phyloP scores from a whole-genome alignment of 1,140 invertebrate species.

The Tetramorium simillimum region DNA sequence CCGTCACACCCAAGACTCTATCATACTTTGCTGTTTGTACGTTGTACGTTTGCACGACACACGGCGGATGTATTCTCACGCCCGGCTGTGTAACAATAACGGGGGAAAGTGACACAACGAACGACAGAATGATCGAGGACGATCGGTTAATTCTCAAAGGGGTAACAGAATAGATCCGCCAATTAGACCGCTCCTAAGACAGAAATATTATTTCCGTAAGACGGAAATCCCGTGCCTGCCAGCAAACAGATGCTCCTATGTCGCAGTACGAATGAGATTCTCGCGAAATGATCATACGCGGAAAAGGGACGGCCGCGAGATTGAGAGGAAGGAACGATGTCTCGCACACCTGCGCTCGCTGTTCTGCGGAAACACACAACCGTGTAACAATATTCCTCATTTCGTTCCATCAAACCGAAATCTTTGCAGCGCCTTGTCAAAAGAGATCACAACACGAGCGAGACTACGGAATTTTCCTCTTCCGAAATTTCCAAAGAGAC shows the following conservation, averaged over 20 bases:
- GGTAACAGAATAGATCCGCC: slow-evolving; percentile 3
- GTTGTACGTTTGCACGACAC: background rate
- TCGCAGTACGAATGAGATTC: background rate
- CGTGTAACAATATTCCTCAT: slow-evolving; percentile 12
- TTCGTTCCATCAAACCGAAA: slow-evolving; percentile 14
- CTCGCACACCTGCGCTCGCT: slow-evolving; percentile 21
- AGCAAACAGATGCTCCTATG: slow-evolving; percentile 15
- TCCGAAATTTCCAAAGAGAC: background rate
- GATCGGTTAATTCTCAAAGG: background rate
- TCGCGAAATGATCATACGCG: background rate
- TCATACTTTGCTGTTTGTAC: background rate
- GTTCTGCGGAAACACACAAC: slow-evolving; percentile 16
- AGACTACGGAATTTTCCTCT: slow-evolving; percentile 22
- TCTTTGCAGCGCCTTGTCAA: background rate
- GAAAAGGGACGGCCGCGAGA: background rate
- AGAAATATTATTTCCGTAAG: slow-evolving; percentile 43
- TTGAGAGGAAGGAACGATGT: slow-evolving; percentile 1
- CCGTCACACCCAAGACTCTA: background rate
- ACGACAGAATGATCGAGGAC: background rate
- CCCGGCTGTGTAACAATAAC: background rate
- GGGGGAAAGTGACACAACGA: background rate
- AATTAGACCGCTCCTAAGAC: slow-evolving; percentile 34
- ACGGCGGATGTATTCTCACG: background rate
- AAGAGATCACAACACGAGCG: background rate
- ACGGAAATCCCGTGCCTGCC: slow-evolving; percentile 38